Evolutionary conservation across 92 coral and sea anemone species (phyloP).

Genomic region (Epizoanthus scotinus): DNA sequence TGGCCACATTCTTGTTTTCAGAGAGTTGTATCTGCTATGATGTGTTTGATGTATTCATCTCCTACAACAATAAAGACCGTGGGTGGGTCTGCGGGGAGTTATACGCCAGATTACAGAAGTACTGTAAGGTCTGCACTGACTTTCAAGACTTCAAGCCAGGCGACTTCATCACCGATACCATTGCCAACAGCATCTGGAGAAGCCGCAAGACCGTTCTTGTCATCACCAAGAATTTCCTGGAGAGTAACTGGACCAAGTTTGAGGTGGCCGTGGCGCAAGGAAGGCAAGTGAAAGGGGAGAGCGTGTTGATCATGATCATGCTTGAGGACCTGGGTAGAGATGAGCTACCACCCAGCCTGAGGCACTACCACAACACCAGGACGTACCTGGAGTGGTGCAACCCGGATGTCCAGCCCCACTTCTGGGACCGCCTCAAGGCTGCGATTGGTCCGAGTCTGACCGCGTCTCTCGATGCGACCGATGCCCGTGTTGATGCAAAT

Average conservation of each 20-base stretch:
- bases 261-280: conserved; percentile 69
- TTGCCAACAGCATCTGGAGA: conserved; percentile 55
- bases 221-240: conserved; percentile 52
- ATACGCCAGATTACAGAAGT: conserved; percentile 31
- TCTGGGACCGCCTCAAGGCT: conserved; percentile 56
- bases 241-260: conserved; percentile 61
- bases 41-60: conserved; percentile 62
- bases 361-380: conserved; percentile 54
- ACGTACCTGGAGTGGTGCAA: conserved; percentile 65
- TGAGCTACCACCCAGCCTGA: conserved; percentile 53
- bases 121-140: conserved; percentile 58
- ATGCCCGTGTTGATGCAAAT: not conserved
- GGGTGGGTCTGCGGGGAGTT: conserved; percentile 51
- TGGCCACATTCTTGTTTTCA: conserved; percentile 1
- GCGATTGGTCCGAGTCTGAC: conserved; percentile 57
- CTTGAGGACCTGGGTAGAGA: conserved; percentile 43
- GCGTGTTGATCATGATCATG: conserved; percentile 52
- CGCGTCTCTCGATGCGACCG: not conserved
- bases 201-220: conserved; percentile 62
- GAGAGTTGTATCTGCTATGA: conserved; percentile 13
- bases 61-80: conserved; percentile 57
- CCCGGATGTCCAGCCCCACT: conserved; percentile 57
- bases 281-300: conserved; percentile 47
- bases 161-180: conserved; percentile 49
- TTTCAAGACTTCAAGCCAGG: conserved; percentile 56